Evolutionary conservation across 2,888 invertebrate genomes (phyloP).

Genomic region (Tipula confusa): DNA sequence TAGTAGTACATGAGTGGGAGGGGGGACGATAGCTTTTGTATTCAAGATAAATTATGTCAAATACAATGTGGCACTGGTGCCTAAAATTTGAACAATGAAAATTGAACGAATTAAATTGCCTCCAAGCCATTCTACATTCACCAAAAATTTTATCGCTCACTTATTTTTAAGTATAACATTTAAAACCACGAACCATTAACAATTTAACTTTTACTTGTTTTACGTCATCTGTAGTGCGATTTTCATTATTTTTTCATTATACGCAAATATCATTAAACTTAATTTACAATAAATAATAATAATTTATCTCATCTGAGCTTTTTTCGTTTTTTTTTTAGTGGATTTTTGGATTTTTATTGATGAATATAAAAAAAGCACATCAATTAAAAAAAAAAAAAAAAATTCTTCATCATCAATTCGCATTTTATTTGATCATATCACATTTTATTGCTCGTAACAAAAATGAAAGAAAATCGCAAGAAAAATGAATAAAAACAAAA

Average conservation of each 20-base stretch:
- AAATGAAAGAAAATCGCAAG: not conserved
- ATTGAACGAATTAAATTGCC: no score
- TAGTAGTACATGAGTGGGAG: no score
- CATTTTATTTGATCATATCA: not conserved
- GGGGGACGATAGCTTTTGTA: not conserved
- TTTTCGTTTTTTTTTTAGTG: not conserved
- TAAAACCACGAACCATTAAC: not conserved
- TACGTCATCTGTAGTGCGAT: not conserved
- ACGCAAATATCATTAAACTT: not conserved
- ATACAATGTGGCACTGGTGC: not conserved
- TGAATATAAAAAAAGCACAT: not conserved
- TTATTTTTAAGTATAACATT: not conserved
- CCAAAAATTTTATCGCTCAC: not conserved
- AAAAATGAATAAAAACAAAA: not conserved
- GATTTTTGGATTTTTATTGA: slow-evolving; percentile 4
- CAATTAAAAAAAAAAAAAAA: slow-evolving; percentile 3
- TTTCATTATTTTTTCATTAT: no score
- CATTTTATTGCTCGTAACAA: not conserved
- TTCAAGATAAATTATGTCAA: not conserved
- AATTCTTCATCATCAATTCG: slow-evolving; percentile 1
- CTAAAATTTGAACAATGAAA: not conserved
- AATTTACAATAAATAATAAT: not conserved
- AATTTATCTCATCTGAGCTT: slow-evolving; percentile 6
- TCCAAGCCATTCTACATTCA: no score
- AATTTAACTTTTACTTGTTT: not conserved